Percentiles rank a stretch among this genome's conserved stretches.
These are phyloP conservation scores for Pterois miles DNA, from an alignment of 2,797 vertebrate genomes.

Conservation along the genomic window DNA sequence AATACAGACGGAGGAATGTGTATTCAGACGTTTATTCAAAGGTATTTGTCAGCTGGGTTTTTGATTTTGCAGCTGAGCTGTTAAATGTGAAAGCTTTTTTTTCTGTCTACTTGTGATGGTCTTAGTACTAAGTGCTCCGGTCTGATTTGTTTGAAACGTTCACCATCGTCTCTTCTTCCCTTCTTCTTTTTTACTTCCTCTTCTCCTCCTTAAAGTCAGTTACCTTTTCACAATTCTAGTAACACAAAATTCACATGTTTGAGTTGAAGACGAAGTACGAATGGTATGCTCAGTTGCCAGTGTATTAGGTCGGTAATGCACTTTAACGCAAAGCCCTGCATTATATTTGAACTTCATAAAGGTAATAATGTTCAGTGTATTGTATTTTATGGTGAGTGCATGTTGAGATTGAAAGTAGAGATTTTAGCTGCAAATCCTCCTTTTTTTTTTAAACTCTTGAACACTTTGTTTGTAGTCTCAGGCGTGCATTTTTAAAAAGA, in stretches of 20 bases:
- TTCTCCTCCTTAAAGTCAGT: neutral
- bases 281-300: too few species aligned
- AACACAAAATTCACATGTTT: neutral
- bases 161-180: neutral
- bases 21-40: constrained; percentile 48
- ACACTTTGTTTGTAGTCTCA: neutral
- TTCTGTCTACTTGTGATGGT: neutral
- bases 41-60: constrained; percentile 50
- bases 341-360: neutral
- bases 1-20: constrained; percentile 49
- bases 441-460: neutral
- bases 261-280: neutral
- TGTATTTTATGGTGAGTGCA: neutral
- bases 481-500: neutral
- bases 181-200: neutral
- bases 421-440: neutral
- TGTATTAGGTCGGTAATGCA: neutral
- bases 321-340: too few species aligned
- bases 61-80: neutral
- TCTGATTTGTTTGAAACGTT: constrained; percentile 1
- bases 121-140: neutral
- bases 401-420: neutral
- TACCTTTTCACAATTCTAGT: neutral
- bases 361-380: neutral
- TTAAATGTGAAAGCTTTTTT: neutral